These are phyloP conservation scores for Umimayanthus chanpuru DNA, from an alignment of 92 coral and sea anemone genomes.

Conservation along the genomic window DNA sequence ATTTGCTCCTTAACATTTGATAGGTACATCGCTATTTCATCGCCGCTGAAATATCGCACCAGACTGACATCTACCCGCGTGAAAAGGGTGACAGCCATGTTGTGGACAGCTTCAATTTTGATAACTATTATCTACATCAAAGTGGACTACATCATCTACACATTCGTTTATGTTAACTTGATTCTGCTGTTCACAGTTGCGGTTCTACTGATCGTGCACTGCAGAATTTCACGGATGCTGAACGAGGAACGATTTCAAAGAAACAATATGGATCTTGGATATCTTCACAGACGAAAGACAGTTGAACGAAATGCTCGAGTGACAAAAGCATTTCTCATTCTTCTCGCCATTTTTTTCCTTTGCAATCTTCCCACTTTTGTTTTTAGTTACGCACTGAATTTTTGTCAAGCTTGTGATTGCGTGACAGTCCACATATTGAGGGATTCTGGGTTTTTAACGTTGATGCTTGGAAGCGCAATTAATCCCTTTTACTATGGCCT, in stretches of 20 bases:
- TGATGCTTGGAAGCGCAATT: constrained; percentile 72
- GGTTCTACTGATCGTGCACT: constrained; percentile 60
- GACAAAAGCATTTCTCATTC: constrained; percentile 60
- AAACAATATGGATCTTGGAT: constrained; percentile 17
- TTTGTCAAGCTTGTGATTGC: constrained; percentile 66
- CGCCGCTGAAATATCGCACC: constrained; percentile 69
- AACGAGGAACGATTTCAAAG: background rate
- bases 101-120: constrained; percentile 70
- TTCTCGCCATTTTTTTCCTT: constrained; percentile 60
- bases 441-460: constrained; percentile 65
- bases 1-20: constrained; percentile 80
- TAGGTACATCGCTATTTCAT: constrained; percentile 67
- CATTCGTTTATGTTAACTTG: constrained; percentile 73
- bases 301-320: constrained; percentile 63
- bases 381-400: constrained; percentile 70
- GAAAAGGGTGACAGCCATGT: constrained; percentile 52
- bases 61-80: constrained; percentile 56
- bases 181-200: constrained; percentile 63
- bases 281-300: background rate
- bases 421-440: constrained; percentile 62
- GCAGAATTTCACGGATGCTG: constrained; percentile 54
- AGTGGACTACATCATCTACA: constrained; percentile 71
- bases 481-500: constrained; percentile 75
- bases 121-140: constrained; percentile 67
- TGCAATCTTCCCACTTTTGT: constrained; percentile 68